Evolutionary conservation across 1,140 invertebrate genomes (phyloP).

Genomic region (Trinorchestia longiramus): DNA sequence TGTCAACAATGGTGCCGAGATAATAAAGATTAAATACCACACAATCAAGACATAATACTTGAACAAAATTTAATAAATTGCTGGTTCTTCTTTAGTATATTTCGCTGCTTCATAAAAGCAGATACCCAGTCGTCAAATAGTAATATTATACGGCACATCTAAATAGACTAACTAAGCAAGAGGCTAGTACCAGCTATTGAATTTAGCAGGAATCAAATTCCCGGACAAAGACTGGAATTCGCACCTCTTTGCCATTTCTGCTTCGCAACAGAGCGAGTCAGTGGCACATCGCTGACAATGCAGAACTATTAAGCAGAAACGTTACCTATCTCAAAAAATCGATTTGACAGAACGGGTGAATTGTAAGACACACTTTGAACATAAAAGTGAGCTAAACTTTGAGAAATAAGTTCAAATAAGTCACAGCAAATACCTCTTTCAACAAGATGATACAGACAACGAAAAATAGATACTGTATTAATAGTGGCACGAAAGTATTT

Average conservation of each 20-base stretch:
- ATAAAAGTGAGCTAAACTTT: neutral
- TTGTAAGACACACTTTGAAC: no score
- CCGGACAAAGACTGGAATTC: neutral
- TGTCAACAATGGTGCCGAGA: neutral
- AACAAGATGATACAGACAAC: neutral
- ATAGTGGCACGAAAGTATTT: neutral
- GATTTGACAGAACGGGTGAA: no score
- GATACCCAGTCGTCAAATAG: neutral
- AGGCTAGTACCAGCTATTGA: neutral
- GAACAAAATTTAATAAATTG: no score
- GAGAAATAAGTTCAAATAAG: neutral
- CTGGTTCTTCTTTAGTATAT: no score
- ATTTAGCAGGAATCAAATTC: neutral
- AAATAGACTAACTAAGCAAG: neutral
- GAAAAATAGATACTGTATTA: neutral
- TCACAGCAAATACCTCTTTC: neutral
- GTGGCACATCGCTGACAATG: neutral
- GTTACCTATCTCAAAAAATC: neutral
- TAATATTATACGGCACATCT: neutral
- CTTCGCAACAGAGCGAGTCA: neutral
- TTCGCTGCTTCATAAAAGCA: neutral
- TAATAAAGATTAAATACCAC: neutral
- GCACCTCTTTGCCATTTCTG: no score
- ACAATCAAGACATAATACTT: no score
- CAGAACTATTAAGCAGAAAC: neutral